phyloP scores from a whole-genome alignment of 2,888 invertebrate genomes.

The Ochropacha duplaris region DNA sequence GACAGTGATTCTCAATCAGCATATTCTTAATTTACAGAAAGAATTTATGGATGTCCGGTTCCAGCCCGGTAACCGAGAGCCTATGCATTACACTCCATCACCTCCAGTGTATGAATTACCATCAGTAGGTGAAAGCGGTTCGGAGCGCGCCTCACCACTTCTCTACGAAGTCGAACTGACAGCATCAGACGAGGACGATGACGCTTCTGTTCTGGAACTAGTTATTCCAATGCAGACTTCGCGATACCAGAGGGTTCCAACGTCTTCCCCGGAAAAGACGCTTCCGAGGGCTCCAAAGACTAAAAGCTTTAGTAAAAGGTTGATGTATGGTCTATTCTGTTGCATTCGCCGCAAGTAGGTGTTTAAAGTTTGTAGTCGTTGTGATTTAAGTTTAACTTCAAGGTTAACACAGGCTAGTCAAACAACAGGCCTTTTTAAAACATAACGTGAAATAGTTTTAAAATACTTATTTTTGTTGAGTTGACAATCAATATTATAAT shows the following conservation, averaged over 20 bases:
- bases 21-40: not conserved
- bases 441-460: no score
- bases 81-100: not conserved
- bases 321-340: conserved; percentile 45
- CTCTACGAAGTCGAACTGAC: conserved; percentile 72
- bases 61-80: not conserved
- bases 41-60: not conserved
- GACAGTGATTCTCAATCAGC: not conserved
- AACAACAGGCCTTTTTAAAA: no score
- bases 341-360: conserved; percentile 55
- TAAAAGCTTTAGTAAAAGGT: conserved; percentile 1
- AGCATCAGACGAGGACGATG: conserved; percentile 75
- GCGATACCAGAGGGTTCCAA: conserved; percentile 56
- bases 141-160: conserved; percentile 59
- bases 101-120: not conserved
- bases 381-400: not conserved
- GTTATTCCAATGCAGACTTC: conserved; percentile 66
- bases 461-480: no score
- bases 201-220: conserved; percentile 65
- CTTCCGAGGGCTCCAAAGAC: conserved; percentile 30
- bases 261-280: conserved; percentile 50
- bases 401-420: no score
- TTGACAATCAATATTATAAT: no score
- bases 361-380: not conserved
- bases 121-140: conserved; percentile 10